Evolutionary conservation across 2,797 vertebrate genomes (phyloP).

Genomic region (Ctenochaetus hawaiiensis): DNA sequence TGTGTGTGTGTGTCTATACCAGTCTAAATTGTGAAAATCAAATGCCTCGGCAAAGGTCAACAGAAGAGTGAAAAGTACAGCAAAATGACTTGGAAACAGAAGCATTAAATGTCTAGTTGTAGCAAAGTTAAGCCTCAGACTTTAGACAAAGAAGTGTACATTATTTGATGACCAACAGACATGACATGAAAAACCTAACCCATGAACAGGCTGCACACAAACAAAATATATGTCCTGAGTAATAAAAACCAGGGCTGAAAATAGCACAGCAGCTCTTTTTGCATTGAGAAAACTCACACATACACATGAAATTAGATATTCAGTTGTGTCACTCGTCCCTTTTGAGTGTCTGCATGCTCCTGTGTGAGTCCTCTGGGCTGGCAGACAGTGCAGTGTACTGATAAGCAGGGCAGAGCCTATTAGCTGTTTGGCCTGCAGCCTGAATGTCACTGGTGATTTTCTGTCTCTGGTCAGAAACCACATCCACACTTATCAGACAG

Average conservation of each 20-base stretch:
- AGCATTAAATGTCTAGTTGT: background rate
- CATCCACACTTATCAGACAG: slow-evolving; percentile 43
- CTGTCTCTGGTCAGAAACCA: slow-evolving; percentile 62
- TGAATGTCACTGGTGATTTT: slow-evolving; percentile 60
- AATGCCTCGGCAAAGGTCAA: slow-evolving; percentile 17
- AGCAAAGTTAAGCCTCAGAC: background rate
- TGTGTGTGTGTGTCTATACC: background rate
- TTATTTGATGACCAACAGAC: background rate
- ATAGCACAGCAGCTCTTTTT: background rate
- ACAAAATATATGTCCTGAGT: slow-evolving; percentile 4
- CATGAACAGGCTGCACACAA: background rate
- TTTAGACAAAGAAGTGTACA: background rate
- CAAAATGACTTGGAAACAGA: slow-evolving; percentile 1
- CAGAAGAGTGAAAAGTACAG: background rate
- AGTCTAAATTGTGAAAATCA: background rate
- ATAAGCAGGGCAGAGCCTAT: slow-evolving; percentile 73
- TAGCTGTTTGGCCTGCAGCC: slow-evolving; percentile 70
- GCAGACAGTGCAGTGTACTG: slow-evolving; percentile 56
- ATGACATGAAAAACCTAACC: background rate
- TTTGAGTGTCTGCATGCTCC: background rate
- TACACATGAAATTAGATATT: slow-evolving; percentile 20
- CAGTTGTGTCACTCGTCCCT: slow-evolving; percentile 30
- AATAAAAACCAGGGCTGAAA: background rate
- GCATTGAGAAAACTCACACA: slow-evolving; percentile 6
- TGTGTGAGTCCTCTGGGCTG: slow-evolving; percentile 46